Evolutionary conservation across 1,140 invertebrate species (phyloP).

Genomic region (Limonius californicus): DNA sequence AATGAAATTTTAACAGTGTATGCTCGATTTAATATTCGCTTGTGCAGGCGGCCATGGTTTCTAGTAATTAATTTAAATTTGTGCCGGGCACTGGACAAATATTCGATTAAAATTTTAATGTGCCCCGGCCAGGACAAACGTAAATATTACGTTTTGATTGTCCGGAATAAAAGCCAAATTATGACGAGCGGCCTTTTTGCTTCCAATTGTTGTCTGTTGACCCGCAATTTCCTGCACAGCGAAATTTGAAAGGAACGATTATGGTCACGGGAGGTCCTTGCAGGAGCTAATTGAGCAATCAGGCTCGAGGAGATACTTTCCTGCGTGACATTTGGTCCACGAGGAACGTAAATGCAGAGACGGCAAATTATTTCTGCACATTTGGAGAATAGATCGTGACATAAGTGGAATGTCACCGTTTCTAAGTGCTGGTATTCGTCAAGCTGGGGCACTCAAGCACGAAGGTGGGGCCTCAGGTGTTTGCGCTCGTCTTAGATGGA

Average conservation of each 20-base stretch:
- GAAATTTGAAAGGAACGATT: no score
- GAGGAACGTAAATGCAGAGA: not conserved
- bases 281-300: not conserved
- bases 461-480: slow-evolving; percentile 26
- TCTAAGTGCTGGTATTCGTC: slow-evolving; percentile 34
- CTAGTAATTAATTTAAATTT: slow-evolving; percentile 11
- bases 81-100: not conserved
- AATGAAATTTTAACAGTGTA: not conserved
- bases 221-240: no score
- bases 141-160: not conserved
- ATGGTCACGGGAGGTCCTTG: no score
- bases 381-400: slow-evolving; percentile 22
- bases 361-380: slow-evolving; percentile 9
- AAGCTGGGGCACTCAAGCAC: slow-evolving; percentile 7
- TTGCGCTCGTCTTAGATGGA: slow-evolving; percentile 28
- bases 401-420: slow-evolving; percentile 37
- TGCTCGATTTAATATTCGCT: not conserved
- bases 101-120: not conserved
- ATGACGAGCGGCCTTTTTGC: no score
- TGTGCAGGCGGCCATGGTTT: not conserved
- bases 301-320: not conserved
- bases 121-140: not conserved
- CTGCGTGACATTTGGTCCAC: no score
- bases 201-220: no score
- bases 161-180: no score